Evolutionary conservation across 2,113 vertebrate genomes (phyloP), one percentile per base, ranked within the genome.

Genomic region (Lota lota): DNA sequence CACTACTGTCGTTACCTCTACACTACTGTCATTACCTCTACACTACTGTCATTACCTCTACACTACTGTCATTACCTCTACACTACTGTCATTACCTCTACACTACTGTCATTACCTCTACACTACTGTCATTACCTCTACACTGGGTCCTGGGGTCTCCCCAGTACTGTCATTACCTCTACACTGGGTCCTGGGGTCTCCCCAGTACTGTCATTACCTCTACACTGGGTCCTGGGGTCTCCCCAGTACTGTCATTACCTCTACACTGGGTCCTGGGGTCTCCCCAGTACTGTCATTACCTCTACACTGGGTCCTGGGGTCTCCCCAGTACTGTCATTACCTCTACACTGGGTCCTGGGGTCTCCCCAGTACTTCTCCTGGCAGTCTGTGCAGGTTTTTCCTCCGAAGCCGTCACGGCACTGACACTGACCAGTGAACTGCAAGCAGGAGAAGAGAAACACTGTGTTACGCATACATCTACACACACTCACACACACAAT

Each of bases 351-450:
- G 8, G 91, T 87, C 67, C 50, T 85, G 0, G 97, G 96, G 79
- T 99, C 86, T 0, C 97, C 97, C 96, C 97, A 99, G 86, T 94
- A 94, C 67, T 97, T 94, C 75, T 97, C 97, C 85, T 95, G 94
- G 83, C 97, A 99, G 71, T 97, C 92, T 0, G 92, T 87, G 72
- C 97, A 99, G 20, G 92, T 95, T 63, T 85, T 93, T 8, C 97
- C 97, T 2, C 97, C 97, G 0, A 98, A 99, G 61, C 97, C 97
- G 0, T 92, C 86, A n/a, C 74, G 94, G 67, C 97, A 99, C 0
- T 94, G 94, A 83, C 97, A 99, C 79, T 97, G 93, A 3, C 97
- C 97, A 1, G 94, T 95, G 77, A 99, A 95, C 97, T 99, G 80
- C 5, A 72, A 20, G 6, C 59, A 54, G 83, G 21, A 36, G 16